A percentile compares a stretch with the other conserved stretches of the same genome.
Evolutionary conservation across 2,113 vertebrate species (phyloP).

Genomic region (Tauraco erythrolophus): DNA sequence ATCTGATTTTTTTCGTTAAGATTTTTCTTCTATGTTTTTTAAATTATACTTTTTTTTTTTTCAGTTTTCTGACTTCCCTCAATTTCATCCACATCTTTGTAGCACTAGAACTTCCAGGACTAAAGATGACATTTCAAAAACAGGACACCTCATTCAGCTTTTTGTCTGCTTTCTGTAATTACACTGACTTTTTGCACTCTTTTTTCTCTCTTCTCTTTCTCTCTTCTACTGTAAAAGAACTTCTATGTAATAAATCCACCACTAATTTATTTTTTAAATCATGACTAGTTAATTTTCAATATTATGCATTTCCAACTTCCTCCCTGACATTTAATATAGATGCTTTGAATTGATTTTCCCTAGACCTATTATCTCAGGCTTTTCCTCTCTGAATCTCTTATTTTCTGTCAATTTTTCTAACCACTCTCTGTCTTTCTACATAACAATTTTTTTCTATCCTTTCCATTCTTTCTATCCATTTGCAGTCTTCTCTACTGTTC

Average conservation of each 20-base stretch:
- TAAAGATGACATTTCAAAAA: neutral
- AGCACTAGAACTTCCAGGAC: neutral
- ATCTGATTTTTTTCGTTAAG: neutral
- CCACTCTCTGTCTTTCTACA: neutral
- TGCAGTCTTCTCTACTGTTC: neutral
- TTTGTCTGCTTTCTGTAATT: neutral
- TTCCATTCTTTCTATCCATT: neutral
- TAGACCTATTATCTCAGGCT: neutral
- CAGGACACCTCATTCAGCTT: neutral
- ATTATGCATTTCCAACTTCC: neutral
- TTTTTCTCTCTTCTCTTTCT: neutral
- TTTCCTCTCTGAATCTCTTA: neutral
- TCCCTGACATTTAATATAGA: neutral
- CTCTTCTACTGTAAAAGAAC: neutral
- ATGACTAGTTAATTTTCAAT: neutral
- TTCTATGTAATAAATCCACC: neutral
- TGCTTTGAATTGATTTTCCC: neutral
- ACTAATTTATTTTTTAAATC: neutral
- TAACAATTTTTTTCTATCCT: neutral
- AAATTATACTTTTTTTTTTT: neutral
- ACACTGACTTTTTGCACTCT: neutral
- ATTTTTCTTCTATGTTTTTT: neutral
- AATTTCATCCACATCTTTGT: neutral
- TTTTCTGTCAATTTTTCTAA: neutral
- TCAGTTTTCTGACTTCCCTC: neutral